Base-by-base conservation (phyloP, 92 coral and sea anemone genomes). In the Actinostola sp. region DNA sequence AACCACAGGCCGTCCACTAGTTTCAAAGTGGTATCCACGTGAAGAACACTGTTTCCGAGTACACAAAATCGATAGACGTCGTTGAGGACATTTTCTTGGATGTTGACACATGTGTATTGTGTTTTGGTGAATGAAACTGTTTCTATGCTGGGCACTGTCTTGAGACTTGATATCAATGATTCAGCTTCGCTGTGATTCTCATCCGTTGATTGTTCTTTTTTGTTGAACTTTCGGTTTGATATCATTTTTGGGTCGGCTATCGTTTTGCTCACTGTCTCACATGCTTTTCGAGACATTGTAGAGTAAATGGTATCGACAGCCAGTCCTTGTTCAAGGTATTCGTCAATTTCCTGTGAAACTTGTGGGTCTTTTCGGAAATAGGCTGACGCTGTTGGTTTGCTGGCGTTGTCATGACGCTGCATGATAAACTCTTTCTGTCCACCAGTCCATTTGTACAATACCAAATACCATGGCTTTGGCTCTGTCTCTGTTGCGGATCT, bases 341-440 rank as follows among this genome's bases (percentile, higher is more conserved):
- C 73, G 46, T 77, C 92, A 51, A 78, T 73, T 19, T 69, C 44
- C 24, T 35, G 43, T 49, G 78, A 65, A 58, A 87, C 74, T 51
- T 71, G 60, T 25, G 86, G 92, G 50, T 88, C 92, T 63, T 77
- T 71, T 15, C 66, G 57, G 51, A 26, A 87, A 60, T 87, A 78
- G 25, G 51, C 59, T 16, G 58, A 65, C 16, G 85, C 29, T 42
- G 88, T 78, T 42, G 86, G 71, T 32, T 76, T 75, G 28, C 33
- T 73, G 29, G 92, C 89, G 3, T 82, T 88, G 17, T 86, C 89
- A 64, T 88, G 86, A 52, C 86, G 86, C 7, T 54, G 82, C 12
- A 64, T 66, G 8, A 82, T 73, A 19, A 87, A 87, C 72, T 87
- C 76, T 38, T 67, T 68, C 29, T 56, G 53, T 46, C 80, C 80